These are phyloP conservation scores for Pogonophryne albipinna DNA, from an alignment of 2,797 vertebrate genomes.

Conservation along the genomic window DNA sequence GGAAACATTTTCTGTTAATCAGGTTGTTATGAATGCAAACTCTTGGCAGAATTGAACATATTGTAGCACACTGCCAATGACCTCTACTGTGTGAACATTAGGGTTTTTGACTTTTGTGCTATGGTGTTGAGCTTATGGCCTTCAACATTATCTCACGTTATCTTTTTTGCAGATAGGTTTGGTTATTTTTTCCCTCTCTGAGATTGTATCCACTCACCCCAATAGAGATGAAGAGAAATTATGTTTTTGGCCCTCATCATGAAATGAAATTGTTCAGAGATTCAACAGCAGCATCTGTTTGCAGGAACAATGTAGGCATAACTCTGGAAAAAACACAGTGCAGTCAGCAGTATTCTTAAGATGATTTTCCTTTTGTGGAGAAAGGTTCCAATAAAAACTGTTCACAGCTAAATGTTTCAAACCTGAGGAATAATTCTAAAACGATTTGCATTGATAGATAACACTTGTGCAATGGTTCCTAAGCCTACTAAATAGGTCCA, in stretches of 20 bases:
- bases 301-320: neutral
- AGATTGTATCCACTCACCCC: neutral
- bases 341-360: neutral
- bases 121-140: neutral
- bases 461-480: neutral
- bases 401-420: neutral
- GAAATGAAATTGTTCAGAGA: neutral
- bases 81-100: neutral
- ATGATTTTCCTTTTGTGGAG: neutral
- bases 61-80: conserved; percentile 1
- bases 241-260: neutral
- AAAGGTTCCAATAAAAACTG: neutral
- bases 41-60: neutral
- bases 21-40: conserved; percentile 27
- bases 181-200: neutral
- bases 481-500: neutral
- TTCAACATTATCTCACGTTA: neutral
- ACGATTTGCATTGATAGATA: neutral
- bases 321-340: neutral
- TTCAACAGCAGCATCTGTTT: neutral
- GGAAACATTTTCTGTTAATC: conserved; percentile 6
- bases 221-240: neutral
- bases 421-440: neutral
- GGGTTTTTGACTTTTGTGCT: neutral
- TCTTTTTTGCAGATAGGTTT: neutral